Conservation (phyloP, 2,113 vertebrate genomes). For the Apus apus region DNA sequence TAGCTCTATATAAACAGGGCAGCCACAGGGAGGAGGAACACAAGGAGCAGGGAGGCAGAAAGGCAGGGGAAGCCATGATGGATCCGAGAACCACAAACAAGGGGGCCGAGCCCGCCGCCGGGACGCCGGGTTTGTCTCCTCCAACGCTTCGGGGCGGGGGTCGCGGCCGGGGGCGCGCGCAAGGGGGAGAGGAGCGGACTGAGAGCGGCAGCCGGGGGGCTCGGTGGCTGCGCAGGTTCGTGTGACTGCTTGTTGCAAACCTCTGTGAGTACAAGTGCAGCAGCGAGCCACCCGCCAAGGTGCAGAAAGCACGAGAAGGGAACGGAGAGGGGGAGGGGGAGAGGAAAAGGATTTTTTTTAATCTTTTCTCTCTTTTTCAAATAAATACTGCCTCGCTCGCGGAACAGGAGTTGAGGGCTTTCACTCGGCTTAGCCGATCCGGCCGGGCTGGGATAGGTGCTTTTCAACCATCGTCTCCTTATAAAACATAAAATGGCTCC, state of each 20-base stretch:
- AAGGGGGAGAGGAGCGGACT: conserved; percentile 16
- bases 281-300: conserved; percentile 46
- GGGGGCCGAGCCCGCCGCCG: conserved; percentile 70
- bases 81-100: conserved; percentile 70
- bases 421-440: not conserved
- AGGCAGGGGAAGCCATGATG: conserved; percentile 80
- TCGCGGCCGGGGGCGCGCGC: conserved; percentile 48
- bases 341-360: not conserved
- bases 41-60: conserved; percentile 81
- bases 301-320: conserved; percentile 50
- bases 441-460: conserved; percentile 70
- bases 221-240: conserved; percentile 50
- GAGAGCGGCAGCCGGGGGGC: conserved; percentile 9
- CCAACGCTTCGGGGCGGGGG: conserved; percentile 66
- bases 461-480: conserved; percentile 75
- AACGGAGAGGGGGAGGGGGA: not conserved
- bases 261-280: conserved; percentile 71
- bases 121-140: conserved; percentile 71
- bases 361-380: not conserved
- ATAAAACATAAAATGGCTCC: conserved; percentile 67
- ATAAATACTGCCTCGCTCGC: conserved; percentile 45
- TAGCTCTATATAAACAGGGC: conserved; percentile 96
- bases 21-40: conserved; percentile 90
- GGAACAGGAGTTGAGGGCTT: not conserved
- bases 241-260: conserved; percentile 83